Evolutionary conservation across 2,113 vertebrate genomes (phyloP).

Genomic region (Neoarius graeffei): DNA sequence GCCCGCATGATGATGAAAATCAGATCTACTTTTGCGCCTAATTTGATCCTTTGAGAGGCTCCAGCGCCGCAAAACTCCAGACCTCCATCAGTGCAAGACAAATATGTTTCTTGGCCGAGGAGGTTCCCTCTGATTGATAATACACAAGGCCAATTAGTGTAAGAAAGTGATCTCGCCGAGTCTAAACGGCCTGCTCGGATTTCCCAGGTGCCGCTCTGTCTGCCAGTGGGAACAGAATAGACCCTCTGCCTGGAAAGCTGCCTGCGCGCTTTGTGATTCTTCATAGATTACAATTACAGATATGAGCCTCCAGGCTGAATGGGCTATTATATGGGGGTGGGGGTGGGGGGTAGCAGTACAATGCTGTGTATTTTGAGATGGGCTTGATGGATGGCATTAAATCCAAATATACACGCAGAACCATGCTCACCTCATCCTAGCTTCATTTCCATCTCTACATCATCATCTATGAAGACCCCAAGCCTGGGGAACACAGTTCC

Average conservation of each 20-base stretch:
- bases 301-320: conserved; percentile 57
- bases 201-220: conserved; percentile 77
- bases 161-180: conserved; percentile 64
- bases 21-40: conserved; percentile 54
- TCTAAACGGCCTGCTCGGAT: conserved; percentile 67
- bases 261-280: conserved; percentile 63
- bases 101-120: conserved; percentile 75
- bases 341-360: neutral
- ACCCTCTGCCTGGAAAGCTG: conserved; percentile 57
- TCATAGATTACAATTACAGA: conserved; percentile 67
- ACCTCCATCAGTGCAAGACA: conserved; percentile 63
- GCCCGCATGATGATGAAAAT: conserved; percentile 51
- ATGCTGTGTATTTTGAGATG: conserved; percentile 20
- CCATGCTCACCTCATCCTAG: conserved; percentile 17
- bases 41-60: conserved; percentile 58
- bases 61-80: conserved; percentile 50
- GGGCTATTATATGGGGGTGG: conserved; percentile 44
- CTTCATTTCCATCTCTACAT: conserved; percentile 22
- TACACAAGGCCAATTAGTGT: conserved; percentile 70
- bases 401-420: conserved; percentile 39
- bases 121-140: conserved; percentile 67
- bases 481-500: conserved; percentile 38
- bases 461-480: conserved; percentile 23
- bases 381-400: conserved; percentile 39
- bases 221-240: conserved; percentile 73